Conservation (phyloP, 2,888 invertebrate genomes). For the Trachelus stipa region DNA sequence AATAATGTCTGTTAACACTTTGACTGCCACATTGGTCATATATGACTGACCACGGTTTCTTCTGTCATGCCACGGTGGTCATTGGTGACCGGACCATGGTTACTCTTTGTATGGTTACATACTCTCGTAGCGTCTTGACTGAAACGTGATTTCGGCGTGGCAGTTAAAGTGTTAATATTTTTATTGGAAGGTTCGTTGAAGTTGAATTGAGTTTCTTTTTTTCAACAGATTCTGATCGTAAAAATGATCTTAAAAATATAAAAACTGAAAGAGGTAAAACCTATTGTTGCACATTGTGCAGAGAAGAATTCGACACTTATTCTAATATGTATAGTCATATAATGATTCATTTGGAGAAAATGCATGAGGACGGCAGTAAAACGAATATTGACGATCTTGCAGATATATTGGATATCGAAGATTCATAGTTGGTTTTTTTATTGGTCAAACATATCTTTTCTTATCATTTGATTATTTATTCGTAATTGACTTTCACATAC, state of each 20-base stretch:
- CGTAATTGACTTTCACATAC: background rate
- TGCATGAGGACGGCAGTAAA: slow-evolving; percentile 6
- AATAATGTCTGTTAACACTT: background rate
- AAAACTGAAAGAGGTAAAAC: background rate
- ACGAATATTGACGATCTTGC: background rate
- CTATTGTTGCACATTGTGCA: slow-evolving; percentile 16
- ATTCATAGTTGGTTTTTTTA: background rate
- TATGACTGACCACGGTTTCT: too few relatives aligned
- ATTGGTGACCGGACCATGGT: too few relatives aligned
- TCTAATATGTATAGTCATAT: slow-evolving; percentile 20
- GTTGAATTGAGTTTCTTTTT: background rate
- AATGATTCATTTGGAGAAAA: slow-evolving; percentile 19
- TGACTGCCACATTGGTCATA: too few relatives aligned
- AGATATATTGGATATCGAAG: background rate
- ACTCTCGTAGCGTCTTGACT: too few relatives aligned
- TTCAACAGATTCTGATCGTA: background rate
- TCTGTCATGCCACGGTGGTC: too few relatives aligned
- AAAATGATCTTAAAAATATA: background rate
- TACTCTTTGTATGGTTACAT: too few relatives aligned
- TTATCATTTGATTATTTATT: background rate
- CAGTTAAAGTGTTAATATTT: background rate
- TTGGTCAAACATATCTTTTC: background rate
- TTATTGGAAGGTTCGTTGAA: background rate
- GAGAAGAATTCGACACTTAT: slow-evolving; percentile 5
- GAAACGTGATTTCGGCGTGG: too few relatives aligned